Conservation (phyloP, 2,888 invertebrate genomes). For the Unio pictorum region DNA sequence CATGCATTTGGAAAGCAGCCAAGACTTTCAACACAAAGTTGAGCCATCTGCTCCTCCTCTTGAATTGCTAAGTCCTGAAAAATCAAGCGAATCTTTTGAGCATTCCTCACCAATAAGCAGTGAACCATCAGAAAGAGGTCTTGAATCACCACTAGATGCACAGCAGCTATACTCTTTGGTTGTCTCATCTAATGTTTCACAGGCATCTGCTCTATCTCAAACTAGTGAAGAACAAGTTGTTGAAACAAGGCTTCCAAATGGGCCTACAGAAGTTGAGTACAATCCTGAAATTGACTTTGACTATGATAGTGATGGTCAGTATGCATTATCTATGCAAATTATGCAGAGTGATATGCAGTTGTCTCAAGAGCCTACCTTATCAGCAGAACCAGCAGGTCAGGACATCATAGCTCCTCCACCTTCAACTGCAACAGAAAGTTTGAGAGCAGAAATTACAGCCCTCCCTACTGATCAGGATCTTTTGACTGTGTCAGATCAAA, state of each 20-base stretch:
- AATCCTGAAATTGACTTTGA: constrained; percentile 70
- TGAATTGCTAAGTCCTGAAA: constrained; percentile 36
- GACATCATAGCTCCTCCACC: constrained; percentile 18
- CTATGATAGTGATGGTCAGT: constrained; percentile 22
- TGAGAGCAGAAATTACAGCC: constrained; percentile 51
- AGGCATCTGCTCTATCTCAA: constrained; percentile 12
- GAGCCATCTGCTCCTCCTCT: constrained; percentile 24
- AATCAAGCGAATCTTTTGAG: constrained; percentile 53
- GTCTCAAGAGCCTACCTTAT: constrained; percentile 12
- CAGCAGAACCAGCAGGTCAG: constrained; percentile 6
- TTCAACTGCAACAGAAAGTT: constrained; percentile 40
- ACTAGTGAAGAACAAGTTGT: constrained; percentile 12
- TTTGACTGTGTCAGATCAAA: constrained; percentile 60
- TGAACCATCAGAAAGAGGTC: constrained; percentile 56
- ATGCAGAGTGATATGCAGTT: constrained; percentile 10
- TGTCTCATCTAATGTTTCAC: constrained; percentile 10
- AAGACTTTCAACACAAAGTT: constrained; percentile 5
- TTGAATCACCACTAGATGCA: constrained; percentile 40
- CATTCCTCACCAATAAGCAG: constrained; percentile 60
- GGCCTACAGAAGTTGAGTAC: constrained; percentile 75
- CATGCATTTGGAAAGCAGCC: not conserved
- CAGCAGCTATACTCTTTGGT: constrained; percentile 9
- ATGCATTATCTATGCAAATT: constrained; percentile 7
- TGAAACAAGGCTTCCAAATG: constrained; percentile 66
- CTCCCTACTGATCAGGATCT: constrained; percentile 42